These are phyloP conservation scores for Cataglyphis altisquamis DNA, from an alignment of 2,888 invertebrate genomes.

Conservation along the genomic window DNA sequence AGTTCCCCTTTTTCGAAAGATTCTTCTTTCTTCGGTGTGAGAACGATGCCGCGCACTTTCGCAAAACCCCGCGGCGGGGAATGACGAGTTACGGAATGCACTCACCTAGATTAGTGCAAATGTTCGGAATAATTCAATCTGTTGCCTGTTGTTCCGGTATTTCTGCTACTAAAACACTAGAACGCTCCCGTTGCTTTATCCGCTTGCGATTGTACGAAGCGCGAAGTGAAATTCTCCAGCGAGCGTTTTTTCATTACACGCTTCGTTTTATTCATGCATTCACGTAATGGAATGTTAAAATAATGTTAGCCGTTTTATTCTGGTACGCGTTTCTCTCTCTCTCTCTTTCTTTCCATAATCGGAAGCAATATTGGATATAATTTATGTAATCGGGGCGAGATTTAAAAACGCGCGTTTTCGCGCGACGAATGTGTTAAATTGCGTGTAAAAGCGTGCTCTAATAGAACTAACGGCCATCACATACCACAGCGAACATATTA, in stretches of 20 bases:
- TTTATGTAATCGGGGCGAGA: constrained; percentile 9
- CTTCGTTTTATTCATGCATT: not conserved
- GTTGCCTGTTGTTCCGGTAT: not conserved
- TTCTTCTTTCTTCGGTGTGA: not conserved
- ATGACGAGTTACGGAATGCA: not conserved
- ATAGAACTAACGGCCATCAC: not conserved
- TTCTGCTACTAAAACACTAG: not conserved
- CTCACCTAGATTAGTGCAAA: constrained; percentile 40
- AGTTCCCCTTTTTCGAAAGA: not conserved
- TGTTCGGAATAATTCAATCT: constrained; percentile 19
- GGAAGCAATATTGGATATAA: not conserved
- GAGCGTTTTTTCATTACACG: not conserved
- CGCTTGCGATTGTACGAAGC: not conserved
- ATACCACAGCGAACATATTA: not conserved
- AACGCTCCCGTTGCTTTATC: not conserved
- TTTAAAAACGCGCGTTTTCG: constrained; percentile 11
- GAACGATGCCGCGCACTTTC: not conserved
- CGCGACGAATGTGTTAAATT: not conserved
- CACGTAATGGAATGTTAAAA: constrained; percentile 13
- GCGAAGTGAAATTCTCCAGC: not conserved
- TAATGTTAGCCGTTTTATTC: not conserved
- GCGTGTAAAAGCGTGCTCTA: not conserved
- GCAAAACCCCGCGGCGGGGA: not conserved
- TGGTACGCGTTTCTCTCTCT: not conserved
- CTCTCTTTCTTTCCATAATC: not conserved